phyloP scores from a whole-genome alignment of 1,140 invertebrate species.

The Rhyacophila brunnea region DNA sequence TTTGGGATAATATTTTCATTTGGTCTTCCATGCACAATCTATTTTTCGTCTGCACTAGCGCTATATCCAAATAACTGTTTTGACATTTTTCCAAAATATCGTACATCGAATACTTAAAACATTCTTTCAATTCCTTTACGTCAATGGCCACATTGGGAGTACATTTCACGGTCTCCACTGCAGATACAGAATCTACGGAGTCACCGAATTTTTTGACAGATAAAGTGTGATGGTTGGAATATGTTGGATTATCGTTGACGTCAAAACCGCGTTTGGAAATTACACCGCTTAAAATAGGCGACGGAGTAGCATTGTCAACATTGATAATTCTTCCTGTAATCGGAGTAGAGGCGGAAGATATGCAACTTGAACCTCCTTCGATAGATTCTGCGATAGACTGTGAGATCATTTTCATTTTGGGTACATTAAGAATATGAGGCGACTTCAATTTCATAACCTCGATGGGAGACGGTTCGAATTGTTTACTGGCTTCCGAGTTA shows the following conservation, averaged over 20 bases:
- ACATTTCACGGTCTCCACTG: slow-evolving; percentile 22
- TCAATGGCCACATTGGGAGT: slow-evolving; percentile 37
- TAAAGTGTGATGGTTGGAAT: background rate
- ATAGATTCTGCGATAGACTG: background rate
- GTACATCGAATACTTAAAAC: slow-evolving; percentile 44
- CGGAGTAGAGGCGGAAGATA: slow-evolving; percentile 21
- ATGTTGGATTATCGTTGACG: slow-evolving; percentile 12
- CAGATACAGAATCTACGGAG: slow-evolving; percentile 18
- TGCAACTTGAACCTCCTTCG: slow-evolving; percentile 6
- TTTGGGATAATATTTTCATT: slow-evolving; percentile 41
- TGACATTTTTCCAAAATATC: slow-evolving; percentile 48
- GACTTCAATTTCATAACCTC: background rate
- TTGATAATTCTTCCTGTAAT: slow-evolving; percentile 7
- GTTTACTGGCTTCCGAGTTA: background rate
- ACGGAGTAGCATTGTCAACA: slow-evolving; percentile 38
- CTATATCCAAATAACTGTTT: slow-evolving; percentile 48
- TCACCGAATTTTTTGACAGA: slow-evolving; percentile 16
- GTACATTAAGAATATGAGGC: background rate
- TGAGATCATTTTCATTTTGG: background rate
- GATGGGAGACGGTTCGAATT: background rate
- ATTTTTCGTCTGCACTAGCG: slow-evolving; percentile 51
- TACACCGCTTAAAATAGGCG: slow-evolving; percentile 32
- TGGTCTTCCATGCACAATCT: slow-evolving; percentile 51
- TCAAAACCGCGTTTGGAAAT: slow-evolving; percentile 6
- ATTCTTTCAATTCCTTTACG: slow-evolving; percentile 49